phyloP scores from a whole-genome alignment of 1,140 invertebrate species.

The Dufourea novaeangliae region DNA sequence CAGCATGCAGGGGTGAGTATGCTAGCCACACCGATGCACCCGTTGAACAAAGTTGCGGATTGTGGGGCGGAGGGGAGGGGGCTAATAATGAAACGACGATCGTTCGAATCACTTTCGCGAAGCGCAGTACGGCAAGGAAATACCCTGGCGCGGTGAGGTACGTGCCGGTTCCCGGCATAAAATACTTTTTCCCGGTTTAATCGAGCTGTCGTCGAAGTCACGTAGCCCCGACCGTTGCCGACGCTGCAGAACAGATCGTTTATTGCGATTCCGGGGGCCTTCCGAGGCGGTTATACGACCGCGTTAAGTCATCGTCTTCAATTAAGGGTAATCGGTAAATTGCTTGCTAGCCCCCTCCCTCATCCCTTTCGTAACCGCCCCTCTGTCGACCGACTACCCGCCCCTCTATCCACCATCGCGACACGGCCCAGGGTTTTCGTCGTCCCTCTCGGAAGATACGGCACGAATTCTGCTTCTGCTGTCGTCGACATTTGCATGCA shows the following conservation, averaged over 20 bases:
- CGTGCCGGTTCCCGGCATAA: slow-evolving; percentile 38
- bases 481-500: slow-evolving; percentile 76
- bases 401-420: background rate
- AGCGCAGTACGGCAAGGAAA: slow-evolving; percentile 16
- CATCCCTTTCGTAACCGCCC: background rate
- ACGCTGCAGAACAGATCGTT: slow-evolving; percentile 74
- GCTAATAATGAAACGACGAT: background rate
- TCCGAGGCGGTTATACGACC: slow-evolving; percentile 62
- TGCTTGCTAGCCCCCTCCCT: slow-evolving; percentile 52
- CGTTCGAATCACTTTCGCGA: slow-evolving; percentile 48
- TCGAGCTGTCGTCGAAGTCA: slow-evolving; percentile 65
- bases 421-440: background rate
- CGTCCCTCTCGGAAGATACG: slow-evolving; percentile 73
- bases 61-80: background rate
- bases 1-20: background rate
- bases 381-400: background rate
- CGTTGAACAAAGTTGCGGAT: background rate
- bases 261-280: slow-evolving; percentile 67
- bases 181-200: slow-evolving; percentile 60
- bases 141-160: slow-evolving; percentile 21
- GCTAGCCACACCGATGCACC: background rate
- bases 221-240: slow-evolving; percentile 61
- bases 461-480: slow-evolving; percentile 77
- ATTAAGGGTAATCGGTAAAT: slow-evolving; percentile 81
- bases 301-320: slow-evolving; percentile 79